Percentiles rank a stretch among this genome's conserved stretches.
Evolutionary conservation across 2,113 vertebrate genomes (phyloP).

Genomic region (Etia nguti): DNA sequence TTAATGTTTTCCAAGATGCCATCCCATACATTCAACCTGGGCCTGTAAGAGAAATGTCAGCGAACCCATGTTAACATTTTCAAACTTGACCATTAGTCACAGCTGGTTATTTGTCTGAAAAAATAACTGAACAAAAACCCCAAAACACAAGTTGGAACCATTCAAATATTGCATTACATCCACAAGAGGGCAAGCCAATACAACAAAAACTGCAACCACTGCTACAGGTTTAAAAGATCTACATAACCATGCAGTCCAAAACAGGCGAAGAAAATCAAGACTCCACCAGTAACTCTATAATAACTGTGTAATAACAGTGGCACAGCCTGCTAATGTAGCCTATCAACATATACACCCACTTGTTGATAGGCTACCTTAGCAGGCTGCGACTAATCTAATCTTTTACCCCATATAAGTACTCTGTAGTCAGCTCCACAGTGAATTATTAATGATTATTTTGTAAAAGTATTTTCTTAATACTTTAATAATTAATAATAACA

Average conservation of each 20-base stretch:
- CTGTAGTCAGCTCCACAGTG: too few species aligned
- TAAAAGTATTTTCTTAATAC: neutral
- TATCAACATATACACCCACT: neutral
- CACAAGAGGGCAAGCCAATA: neutral
- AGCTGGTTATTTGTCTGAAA: neutral
- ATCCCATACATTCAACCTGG: neutral
- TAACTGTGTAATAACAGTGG: neutral
- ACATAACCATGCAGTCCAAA: neutral
- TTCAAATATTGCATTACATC: neutral
- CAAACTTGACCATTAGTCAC: neutral
- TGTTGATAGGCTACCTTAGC: neutral
- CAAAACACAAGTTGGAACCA: neutral
- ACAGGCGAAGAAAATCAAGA: neutral
- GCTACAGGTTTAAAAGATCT: neutral
- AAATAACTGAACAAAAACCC: neutral
- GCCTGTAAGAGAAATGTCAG: neutral
- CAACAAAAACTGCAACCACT: neutral
- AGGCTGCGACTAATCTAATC: neutral
- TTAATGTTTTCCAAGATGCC: neutral
- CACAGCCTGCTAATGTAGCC: neutral
- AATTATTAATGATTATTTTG: too few species aligned
- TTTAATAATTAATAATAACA: neutral
- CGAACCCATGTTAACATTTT: neutral
- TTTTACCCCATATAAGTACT: fast-evolving
- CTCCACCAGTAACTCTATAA: neutral